Evolutionary conservation across 2,888 invertebrate species (phyloP).

Genomic region (Celastrina argiolus): DNA sequence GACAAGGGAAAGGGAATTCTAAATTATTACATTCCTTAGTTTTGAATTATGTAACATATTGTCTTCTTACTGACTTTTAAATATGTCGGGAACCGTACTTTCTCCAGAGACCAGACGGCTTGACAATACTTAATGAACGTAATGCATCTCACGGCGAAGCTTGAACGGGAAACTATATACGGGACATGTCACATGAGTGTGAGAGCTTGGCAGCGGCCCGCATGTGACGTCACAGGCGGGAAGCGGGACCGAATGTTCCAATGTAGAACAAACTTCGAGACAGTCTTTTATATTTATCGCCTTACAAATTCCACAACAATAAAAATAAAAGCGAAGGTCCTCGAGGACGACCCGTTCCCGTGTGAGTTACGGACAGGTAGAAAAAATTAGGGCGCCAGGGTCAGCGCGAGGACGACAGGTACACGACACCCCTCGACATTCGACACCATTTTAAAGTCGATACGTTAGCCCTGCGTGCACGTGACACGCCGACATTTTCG

Average conservation of each 20-base stretch:
- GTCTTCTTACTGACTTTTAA: neutral
- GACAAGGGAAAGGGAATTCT: neutral
- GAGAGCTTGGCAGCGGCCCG: neutral
- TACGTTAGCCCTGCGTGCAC: neutral
- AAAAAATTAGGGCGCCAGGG: constrained; percentile 54
- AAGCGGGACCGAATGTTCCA: neutral
- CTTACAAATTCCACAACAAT: constrained; percentile 27
- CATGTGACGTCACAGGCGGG: neutral
- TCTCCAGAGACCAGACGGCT: neutral
- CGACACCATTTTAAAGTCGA: constrained; percentile 47
- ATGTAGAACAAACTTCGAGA: neutral
- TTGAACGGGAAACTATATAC: constrained; percentile 7
- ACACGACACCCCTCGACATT: constrained; percentile 40
- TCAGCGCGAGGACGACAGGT: constrained; percentile 57
- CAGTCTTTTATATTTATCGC: neutral
- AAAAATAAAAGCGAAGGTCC: constrained; percentile 28
- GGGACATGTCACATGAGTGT: neutral
- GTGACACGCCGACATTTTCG: too few species aligned
- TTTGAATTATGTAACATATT: neutral
- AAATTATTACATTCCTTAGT: neutral
- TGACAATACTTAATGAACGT: neutral
- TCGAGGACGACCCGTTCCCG: constrained; percentile 49
- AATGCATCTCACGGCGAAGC: neutral
- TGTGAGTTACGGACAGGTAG: constrained; percentile 65
- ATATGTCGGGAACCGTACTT: neutral